Percentiles rank a stretch among this genome's conserved stretches.
These are phyloP conservation scores for Gallinago nigripennis DNA, from an alignment of 2,797 vertebrate species.

Conservation along the genomic window DNA sequence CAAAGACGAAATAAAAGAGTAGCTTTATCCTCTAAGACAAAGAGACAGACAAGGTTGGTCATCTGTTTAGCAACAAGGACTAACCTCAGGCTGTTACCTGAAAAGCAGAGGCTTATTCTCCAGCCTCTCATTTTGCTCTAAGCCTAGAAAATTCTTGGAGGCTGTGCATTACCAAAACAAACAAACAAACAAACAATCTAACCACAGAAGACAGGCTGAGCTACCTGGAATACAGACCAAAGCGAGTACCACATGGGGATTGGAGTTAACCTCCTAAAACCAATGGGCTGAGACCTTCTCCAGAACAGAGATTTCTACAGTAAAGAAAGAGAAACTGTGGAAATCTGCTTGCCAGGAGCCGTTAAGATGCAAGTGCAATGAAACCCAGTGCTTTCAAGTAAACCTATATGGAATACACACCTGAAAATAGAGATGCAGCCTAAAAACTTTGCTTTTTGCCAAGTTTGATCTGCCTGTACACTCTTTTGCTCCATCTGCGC, in stretches of 20 bases:
- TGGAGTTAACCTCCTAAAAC: neutral
- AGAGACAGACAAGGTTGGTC: neutral
- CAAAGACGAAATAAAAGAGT: neutral
- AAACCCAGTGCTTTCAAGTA: neutral
- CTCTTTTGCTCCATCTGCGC: neutral
- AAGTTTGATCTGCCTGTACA: neutral
- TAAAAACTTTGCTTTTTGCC: neutral
- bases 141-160: neutral
- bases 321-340: neutral
- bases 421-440: neutral
- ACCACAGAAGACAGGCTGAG: neutral
- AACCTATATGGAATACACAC: neutral
- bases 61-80: neutral
- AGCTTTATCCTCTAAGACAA: neutral
- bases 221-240: neutral
- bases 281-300: neutral
- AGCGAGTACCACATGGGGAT: rapidly evolving
- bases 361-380: neutral
- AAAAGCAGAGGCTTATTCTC: neutral
- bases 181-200: neutral
- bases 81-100: neutral
- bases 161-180: neutral
- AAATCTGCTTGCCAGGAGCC: neutral
- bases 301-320: neutral
- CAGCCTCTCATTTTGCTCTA: neutral